Base-by-base conservation (phyloP, 2,113 vertebrate genomes). In the Eptatretus burgeri region DNA sequence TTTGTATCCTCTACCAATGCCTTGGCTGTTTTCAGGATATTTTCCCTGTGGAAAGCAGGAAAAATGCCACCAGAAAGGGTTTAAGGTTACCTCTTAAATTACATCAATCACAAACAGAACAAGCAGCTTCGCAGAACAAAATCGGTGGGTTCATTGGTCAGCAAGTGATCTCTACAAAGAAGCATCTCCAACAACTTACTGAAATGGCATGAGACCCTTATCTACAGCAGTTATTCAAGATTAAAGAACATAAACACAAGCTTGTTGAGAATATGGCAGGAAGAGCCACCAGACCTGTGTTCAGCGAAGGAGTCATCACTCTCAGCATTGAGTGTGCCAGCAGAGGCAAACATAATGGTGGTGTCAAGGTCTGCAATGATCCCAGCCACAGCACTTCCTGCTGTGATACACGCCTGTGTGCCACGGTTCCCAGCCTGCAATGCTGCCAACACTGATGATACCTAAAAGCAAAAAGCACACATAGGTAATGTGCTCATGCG, bases 261-360 rank as follows among this genome's bases (percentile, higher is more conserved):
- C 27, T 41, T 41, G 27, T 41, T 41, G 7, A 41, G 27, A 41
- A 41, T 41, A 64, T 51, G 14, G 10, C 62, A 7, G 14, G 49
- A 63, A 1, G 7, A 51, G 5, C 13, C 64, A 51, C 27, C 63
- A 68, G 64, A 96, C 93, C 93, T 88, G 77, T 98, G 93, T 68
- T 96, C 86, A 9, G 93, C 93, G 9, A 98, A 98, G 1, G 85
- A 84, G 70, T 96, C 93, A 0, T 87, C 87, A 67, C 93, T 87
- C 72, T 96, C 89, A 0, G 93, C 79, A 9, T 84, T 84, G 53
- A 98, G 81, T 0, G 89, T 98, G 66, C 93, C 93, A 5, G 93
- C 89, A 1, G 93, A 87, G 18, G 93, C 93, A 56, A 98, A 98
- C 93, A 98, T 96, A 76, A 98, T 98, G 65, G 93, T 98, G 64